Evolutionary conservation across 2,113 vertebrate genomes (phyloP).

Genomic region (Alces alces): DNA sequence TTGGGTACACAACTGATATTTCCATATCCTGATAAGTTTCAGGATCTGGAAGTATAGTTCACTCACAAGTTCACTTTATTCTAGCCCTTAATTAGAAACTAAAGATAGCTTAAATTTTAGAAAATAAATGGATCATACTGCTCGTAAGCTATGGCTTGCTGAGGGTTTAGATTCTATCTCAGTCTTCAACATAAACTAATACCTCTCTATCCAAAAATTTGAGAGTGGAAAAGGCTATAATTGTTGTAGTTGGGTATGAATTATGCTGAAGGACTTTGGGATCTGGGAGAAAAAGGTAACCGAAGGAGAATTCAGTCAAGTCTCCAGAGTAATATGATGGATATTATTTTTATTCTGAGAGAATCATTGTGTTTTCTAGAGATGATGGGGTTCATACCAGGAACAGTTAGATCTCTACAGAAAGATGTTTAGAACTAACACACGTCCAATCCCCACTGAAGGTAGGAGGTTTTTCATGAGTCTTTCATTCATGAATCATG

Average conservation of each 20-base stretch:
- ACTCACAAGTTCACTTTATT: background rate
- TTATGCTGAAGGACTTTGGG: background rate
- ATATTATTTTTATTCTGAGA: background rate
- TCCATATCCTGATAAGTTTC: background rate
- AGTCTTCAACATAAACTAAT: background rate
- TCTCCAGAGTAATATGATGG: background rate
- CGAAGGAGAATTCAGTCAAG: background rate
- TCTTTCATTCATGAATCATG: background rate
- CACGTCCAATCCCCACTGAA: background rate
- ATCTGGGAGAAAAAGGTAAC: background rate
- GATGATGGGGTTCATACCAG: background rate
- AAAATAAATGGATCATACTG: background rate
- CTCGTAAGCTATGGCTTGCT: background rate
- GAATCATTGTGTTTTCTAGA: background rate
- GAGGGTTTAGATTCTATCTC: background rate
- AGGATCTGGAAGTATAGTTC: background rate
- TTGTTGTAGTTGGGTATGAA: background rate
- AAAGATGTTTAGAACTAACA: background rate
- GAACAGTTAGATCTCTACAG: background rate
- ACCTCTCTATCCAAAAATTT: background rate
- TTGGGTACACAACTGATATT: background rate
- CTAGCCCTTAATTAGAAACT: background rate
- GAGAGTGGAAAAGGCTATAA: background rate
- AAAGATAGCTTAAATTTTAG: background rate
- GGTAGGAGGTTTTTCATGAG: background rate